Conservation (phyloP, 2,113 vertebrate genomes). For the Cryptotis parvus region DNA sequence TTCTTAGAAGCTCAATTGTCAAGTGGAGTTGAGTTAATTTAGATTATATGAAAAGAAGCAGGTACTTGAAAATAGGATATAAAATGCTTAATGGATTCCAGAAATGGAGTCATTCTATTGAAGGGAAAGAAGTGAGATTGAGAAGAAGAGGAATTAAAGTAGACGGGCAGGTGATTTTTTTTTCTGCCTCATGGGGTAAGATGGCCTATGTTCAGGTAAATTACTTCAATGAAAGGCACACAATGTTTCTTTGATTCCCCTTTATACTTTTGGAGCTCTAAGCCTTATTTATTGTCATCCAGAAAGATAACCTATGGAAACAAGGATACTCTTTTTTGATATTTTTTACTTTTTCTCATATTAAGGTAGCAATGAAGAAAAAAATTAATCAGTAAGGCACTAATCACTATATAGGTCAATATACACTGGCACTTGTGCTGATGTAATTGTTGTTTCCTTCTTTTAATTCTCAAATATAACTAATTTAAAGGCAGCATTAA, state of each 20-base stretch:
- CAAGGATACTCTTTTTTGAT: background rate
- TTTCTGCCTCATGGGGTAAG: conserved; percentile 36
- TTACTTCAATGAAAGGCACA: conserved; percentile 19
- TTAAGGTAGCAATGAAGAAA: background rate
- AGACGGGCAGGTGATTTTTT: conserved; percentile 65
- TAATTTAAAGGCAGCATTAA: background rate
- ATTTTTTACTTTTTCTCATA: background rate
- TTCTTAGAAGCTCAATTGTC: conserved; percentile 59
- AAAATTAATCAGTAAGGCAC: background rate
- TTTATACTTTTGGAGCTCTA: conserved; percentile 30
- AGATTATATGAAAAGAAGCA: conserved; percentile 69
- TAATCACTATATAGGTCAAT: background rate
- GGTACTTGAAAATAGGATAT: conserved; percentile 69
- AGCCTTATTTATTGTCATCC: conserved; percentile 6
- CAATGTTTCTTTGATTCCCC: conserved; percentile 19
- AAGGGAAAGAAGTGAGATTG: conserved; percentile 47
- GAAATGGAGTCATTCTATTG: conserved; percentile 62
- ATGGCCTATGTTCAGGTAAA: conserved; percentile 53
- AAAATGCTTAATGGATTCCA: conserved; percentile 72
- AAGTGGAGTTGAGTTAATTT: conserved; percentile 73
- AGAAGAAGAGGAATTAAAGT: conserved; percentile 62
- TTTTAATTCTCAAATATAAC: conserved; percentile 35
- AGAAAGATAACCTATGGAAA: background rate
- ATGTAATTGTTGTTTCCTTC: background rate
- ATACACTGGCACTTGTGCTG: background rate